Conservation (phyloP, 2,888 invertebrate genomes). For the Morpho achilles region DNA sequence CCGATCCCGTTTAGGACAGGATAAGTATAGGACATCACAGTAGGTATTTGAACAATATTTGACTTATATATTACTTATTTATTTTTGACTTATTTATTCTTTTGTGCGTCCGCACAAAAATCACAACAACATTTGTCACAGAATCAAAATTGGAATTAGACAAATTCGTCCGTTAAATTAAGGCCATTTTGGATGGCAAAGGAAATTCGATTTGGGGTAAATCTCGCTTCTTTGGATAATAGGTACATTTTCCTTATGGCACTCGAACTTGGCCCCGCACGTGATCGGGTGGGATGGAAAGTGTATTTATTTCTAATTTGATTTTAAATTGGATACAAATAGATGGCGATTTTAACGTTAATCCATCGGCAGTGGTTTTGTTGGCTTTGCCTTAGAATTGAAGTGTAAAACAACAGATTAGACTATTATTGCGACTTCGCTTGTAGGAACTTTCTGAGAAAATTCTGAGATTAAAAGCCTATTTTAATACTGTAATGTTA, state of each 20-base stretch:
- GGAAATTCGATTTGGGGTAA: conserved; percentile 72
- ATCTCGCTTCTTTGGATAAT: conserved; percentile 59
- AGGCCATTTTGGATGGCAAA: conserved; percentile 61
- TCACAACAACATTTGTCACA: conserved; percentile 74
- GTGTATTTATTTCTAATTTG: conserved; percentile 74
- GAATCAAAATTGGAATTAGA: conserved; percentile 77
- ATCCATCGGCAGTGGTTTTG: conserved; percentile 22
- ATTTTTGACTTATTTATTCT: too few relatives aligned
- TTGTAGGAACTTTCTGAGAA: too few relatives aligned
- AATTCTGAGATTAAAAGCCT: too few relatives aligned
- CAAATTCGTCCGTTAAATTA: conserved; percentile 78
- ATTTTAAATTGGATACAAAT: conserved; percentile 75
- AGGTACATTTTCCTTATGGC: conserved; percentile 48
- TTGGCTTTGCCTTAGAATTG: background rate
- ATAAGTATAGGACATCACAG: too few relatives aligned
- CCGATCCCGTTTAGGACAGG: too few relatives aligned
- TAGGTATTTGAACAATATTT: too few relatives aligned
- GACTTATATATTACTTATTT: too few relatives aligned
- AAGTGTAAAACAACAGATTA: conserved; percentile 9
- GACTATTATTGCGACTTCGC: too few relatives aligned
- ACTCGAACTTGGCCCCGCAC: conserved; percentile 53
- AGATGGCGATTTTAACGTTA: conserved; percentile 33
- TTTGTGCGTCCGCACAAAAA: conserved; percentile 73
- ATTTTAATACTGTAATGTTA: too few relatives aligned
- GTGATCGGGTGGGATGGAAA: conserved; percentile 68